Conservation (phyloP, 2,113 vertebrate genomes). For the Anolis carolinensis region DNA sequence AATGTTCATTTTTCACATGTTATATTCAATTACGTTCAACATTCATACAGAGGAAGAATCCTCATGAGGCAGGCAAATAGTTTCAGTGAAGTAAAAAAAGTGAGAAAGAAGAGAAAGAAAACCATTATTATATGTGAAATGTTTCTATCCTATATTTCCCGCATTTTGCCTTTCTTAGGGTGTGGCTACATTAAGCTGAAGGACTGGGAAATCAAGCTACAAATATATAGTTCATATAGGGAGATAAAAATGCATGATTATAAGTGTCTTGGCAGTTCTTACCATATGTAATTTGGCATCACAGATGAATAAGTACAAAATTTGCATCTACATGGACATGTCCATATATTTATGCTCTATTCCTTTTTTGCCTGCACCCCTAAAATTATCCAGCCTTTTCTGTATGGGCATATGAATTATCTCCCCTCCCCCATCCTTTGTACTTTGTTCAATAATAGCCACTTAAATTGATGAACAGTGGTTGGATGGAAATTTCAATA, state of each 20-base stretch:
- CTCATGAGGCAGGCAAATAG: conserved; percentile 18
- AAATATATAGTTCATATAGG: not conserved
- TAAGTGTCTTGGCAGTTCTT: conserved; percentile 1
- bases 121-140: not conserved
- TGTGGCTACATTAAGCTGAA: not conserved
- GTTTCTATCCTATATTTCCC: conserved; percentile 2
- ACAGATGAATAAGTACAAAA: not conserved
- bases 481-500: too few species aligned
- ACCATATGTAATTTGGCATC: conserved; percentile 10
- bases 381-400: too few species aligned
- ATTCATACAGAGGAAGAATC: conserved; percentile 18
- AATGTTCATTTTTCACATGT: conserved; percentile 34
- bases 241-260: not conserved
- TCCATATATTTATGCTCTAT: too few species aligned
- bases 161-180: not conserved
- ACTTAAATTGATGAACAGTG: too few species aligned
- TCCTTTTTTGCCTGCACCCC: too few species aligned
- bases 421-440: too few species aligned
- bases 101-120: not conserved
- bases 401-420: too few species aligned
- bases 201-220: conserved; percentile 2
- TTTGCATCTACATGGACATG: not conserved
- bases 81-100: not conserved
- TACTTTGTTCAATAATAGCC: too few species aligned
- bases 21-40: conserved; percentile 32